phyloP scores from a whole-genome alignment of 2,113 vertebrate genomes.

The Corythornis cristatus region DNA sequence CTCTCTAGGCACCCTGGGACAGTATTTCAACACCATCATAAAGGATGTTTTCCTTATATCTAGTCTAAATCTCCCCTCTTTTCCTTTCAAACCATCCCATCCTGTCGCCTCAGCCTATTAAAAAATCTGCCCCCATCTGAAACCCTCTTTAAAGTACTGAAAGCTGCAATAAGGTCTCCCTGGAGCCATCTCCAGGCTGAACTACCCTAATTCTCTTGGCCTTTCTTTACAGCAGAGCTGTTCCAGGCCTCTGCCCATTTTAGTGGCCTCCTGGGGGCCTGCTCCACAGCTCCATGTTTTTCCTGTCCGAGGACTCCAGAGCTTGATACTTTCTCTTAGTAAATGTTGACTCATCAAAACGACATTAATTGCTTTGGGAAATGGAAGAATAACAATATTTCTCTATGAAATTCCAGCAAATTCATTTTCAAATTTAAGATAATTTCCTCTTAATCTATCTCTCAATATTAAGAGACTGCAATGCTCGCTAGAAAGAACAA shows the following conservation, averaged over 20 bases:
- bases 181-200: background rate
- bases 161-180: background rate
- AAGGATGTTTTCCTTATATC: background rate
- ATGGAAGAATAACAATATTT: constrained; percentile 16
- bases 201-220: background rate
- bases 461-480: background rate
- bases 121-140: background rate
- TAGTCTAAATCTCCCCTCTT: background rate
- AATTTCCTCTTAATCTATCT: constrained; percentile 41
- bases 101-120: background rate
- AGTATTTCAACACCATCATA: fast-evolving
- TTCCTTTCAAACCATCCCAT: background rate
- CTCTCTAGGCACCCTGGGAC: background rate
- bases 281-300: background rate
- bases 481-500: constrained; percentile 38
- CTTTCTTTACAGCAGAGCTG: fast-evolving
- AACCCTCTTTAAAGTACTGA: background rate
- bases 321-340: background rate
- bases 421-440: constrained; percentile 58
- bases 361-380: constrained; percentile 25
- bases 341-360: constrained; percentile 21
- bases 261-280: background rate
- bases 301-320: background rate
- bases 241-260: background rate
- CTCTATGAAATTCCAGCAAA: constrained; percentile 36